phyloP scores from a whole-genome alignment of 2,888 invertebrate genomes.

The Thymelicus sylvestris region DNA sequence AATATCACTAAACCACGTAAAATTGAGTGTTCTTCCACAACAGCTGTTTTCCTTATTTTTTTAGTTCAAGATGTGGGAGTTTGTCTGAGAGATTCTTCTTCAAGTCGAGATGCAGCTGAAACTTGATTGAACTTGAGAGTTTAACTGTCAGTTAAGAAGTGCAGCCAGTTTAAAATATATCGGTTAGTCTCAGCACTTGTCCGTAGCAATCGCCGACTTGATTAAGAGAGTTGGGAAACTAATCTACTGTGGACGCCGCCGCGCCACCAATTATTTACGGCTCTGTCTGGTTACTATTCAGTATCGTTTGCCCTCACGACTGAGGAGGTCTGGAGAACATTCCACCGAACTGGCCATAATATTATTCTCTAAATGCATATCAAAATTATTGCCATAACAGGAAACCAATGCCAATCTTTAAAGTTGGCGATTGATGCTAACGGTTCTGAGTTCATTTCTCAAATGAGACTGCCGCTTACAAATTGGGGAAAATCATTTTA shows the following conservation, averaged over 20 bases:
- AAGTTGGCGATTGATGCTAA: too few species aligned
- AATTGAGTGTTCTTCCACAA: too few species aligned
- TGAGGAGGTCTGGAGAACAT: neutral
- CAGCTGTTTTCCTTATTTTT: too few species aligned
- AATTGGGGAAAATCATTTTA: too few species aligned
- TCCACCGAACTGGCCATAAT: neutral
- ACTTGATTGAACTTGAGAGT: neutral
- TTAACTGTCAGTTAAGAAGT: neutral
- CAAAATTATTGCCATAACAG: too few species aligned
- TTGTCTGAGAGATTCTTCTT: neutral
- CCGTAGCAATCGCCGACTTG: conserved; percentile 9
- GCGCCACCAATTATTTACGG: neutral
- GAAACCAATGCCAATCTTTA: too few species aligned
- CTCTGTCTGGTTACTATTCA: neutral
- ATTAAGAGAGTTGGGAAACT: conserved; percentile 15
- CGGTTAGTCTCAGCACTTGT: conserved; percentile 10
- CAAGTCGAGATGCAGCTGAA: neutral
- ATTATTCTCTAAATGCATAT: too few species aligned
- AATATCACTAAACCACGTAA: too few species aligned
- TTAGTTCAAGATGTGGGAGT: too few species aligned
- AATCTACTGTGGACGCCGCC: neutral
- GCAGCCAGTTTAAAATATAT: conserved; percentile 1
- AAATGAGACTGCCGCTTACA: too few species aligned
- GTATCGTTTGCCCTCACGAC: neutral
- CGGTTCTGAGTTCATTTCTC: too few species aligned